These are phyloP conservation scores for Chloroceryle amazona DNA, from an alignment of 2,797 vertebrate species.

Conservation along the genomic window DNA sequence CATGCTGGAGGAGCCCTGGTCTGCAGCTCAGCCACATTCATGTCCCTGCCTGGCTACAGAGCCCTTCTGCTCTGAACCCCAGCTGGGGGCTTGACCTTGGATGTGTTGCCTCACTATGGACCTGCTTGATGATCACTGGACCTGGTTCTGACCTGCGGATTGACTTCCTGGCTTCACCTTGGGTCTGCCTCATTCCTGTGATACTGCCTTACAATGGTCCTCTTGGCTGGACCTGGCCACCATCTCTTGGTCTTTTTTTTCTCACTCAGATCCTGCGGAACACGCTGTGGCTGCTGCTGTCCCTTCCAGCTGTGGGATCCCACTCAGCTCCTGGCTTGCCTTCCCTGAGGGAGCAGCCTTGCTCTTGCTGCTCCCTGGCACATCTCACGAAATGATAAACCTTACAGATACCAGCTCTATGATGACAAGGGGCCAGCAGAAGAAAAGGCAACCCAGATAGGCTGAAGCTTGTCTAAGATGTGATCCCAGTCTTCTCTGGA, in stretches of 20 bases:
- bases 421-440: neutral
- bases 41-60: neutral
- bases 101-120: neutral
- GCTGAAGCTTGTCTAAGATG: neutral
- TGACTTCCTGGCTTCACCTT: neutral
- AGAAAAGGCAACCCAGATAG: neutral
- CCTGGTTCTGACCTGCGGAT: neutral
- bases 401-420: neutral
- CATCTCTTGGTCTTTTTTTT: neutral
- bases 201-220: neutral
- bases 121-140: neutral
- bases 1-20: neutral
- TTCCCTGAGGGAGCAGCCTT: neutral
- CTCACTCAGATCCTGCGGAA: neutral
- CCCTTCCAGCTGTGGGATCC: accelerated
- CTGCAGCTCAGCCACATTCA: neutral
- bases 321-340: neutral
- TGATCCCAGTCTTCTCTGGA: neutral
- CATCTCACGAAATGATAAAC: neutral
- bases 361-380: neutral
- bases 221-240: neutral
- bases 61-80: neutral
- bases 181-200: neutral
- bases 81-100: neutral
- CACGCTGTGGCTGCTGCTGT: neutral